Evolutionary conservation across 2,888 invertebrate species (phyloP).

Genomic region (Listrodromus nycthemerus): DNA sequence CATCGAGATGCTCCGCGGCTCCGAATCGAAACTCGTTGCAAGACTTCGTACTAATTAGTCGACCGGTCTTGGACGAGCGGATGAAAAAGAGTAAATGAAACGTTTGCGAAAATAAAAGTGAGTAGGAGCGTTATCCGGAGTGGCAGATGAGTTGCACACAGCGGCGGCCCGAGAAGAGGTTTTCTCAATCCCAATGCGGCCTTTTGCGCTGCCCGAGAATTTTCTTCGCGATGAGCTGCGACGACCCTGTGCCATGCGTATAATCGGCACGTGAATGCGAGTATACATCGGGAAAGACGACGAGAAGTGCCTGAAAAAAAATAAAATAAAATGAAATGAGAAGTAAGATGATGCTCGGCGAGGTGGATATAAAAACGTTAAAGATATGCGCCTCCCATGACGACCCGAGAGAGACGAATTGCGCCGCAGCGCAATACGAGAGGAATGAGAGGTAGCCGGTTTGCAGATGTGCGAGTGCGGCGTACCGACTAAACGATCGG

Average conservation of each 20-base stretch:
- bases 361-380: constrained; percentile 52
- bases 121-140: constrained; percentile 1
- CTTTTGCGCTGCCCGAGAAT: constrained; percentile 36
- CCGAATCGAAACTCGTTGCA: constrained; percentile 40
- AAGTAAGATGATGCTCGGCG: constrained; percentile 9
- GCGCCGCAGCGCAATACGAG: not conserved
- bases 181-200: constrained; percentile 50
- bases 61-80: constrained; percentile 28
- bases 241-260: constrained; percentile 25
- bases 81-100: constrained; percentile 43
- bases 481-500: constrained; percentile 74
- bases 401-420: constrained; percentile 25
- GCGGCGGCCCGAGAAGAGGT: not conserved
- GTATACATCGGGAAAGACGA: constrained; percentile 30
- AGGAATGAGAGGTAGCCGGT: constrained; percentile 21
- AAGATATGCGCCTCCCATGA: constrained; percentile 41
- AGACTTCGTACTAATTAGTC: constrained; percentile 58
- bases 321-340: constrained; percentile 35
- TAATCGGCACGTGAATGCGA: constrained; percentile 27
- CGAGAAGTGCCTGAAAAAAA: constrained; percentile 13
- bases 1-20: not conserved
- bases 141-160: not conserved
- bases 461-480: constrained; percentile 59
- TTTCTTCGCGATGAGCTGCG: constrained; percentile 7
- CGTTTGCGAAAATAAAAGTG: constrained; percentile 26